A percentile compares a stretch with the other conserved stretches of the same genome.
Evolutionary conservation across 1,140 invertebrate species (phyloP).

Genomic region (Atopsyche davidsoni): DNA sequence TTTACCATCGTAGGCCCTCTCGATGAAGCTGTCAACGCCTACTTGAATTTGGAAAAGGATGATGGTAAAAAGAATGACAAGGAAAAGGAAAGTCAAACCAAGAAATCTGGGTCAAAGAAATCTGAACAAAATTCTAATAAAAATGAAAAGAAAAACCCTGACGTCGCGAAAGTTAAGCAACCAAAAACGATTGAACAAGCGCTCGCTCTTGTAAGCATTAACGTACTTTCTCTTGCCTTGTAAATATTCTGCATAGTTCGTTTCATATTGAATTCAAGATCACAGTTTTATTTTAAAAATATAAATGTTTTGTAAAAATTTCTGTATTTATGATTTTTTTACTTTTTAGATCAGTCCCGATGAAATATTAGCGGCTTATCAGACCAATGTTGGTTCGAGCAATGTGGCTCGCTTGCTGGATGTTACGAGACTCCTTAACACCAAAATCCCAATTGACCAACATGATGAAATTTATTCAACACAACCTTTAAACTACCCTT

Average conservation of each 20-base stretch:
- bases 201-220: conserved; percentile 50
- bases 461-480: conserved; percentile 51
- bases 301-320: conserved; percentile 13
- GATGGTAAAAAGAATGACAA: conserved; percentile 37
- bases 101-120: conserved; percentile 42
- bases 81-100: conserved; percentile 42
- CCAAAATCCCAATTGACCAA: conserved; percentile 55
- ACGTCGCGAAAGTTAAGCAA: conserved; percentile 50
- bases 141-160: conserved; percentile 46
- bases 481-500: conserved; percentile 47
- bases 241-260: conserved; percentile 5
- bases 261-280: conserved; percentile 9
- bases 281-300: conserved; percentile 14
- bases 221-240: conserved; percentile 8
- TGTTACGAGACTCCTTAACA: conserved; percentile 55
- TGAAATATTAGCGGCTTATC: conserved; percentile 51
- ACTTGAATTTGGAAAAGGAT: conserved; percentile 20
- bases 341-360: conserved; percentile 52
- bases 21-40: conserved; percentile 7
- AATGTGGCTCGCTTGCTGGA: conserved; percentile 60
- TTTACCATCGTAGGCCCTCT: not conserved
- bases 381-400: conserved; percentile 52
- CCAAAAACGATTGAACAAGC: conserved; percentile 63
- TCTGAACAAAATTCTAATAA: conserved; percentile 43
- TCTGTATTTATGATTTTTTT: conserved; percentile 12